Evolutionary conservation across 1,140 invertebrate species (phyloP), one percentile per base, ranked within the genome.

Genomic region (Achatina immaculata): DNA sequence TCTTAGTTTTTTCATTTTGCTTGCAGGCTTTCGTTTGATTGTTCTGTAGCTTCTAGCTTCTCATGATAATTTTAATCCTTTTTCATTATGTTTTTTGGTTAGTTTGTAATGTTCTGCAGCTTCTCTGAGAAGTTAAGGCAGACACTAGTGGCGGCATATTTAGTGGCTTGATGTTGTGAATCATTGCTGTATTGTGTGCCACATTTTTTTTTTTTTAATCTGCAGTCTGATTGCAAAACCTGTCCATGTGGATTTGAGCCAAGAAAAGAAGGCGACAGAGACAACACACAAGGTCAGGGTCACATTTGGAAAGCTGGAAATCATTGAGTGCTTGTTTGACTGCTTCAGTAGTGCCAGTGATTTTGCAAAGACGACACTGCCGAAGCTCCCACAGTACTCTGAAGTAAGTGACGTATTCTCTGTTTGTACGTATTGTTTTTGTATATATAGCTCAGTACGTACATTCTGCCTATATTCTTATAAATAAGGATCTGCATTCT

Each of bases 311-410:
- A 78, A 78, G 48, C 77, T 78, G 38, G 77, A 78, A 34, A 42
- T 78, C 21, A 48, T 78, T 31, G 77, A 78, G 43, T 78, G 77
- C 43, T 69, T 78, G 28, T 78, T 78, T 78, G 77, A 69, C 36
- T 69, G 62, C 21, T 19, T 48, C 4, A 69, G 38, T 34, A 45
- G 36, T 28, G 7, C 62, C 65, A 78, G 77, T 69, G 65, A 78
- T n/a, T 78, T 78, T 78, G 62, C 77, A 9, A 78, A 78, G 43
- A 48, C 62, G 6, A 38, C 65, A 28, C 65, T 78, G 1, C 77
- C 77, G 31, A 78, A 78, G 31, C 62, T 78, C 3, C 77, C 77
- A 6, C 77, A 78, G 43, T 78, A 78, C 43, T 78, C 58, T 69
- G 55, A 68, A 65, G 77, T 78, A 51, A 78, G 77, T 77, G 3